These are phyloP conservation scores for Nipponia nippon DNA, from an alignment of 2,113 vertebrate species.

Conservation along the genomic window DNA sequence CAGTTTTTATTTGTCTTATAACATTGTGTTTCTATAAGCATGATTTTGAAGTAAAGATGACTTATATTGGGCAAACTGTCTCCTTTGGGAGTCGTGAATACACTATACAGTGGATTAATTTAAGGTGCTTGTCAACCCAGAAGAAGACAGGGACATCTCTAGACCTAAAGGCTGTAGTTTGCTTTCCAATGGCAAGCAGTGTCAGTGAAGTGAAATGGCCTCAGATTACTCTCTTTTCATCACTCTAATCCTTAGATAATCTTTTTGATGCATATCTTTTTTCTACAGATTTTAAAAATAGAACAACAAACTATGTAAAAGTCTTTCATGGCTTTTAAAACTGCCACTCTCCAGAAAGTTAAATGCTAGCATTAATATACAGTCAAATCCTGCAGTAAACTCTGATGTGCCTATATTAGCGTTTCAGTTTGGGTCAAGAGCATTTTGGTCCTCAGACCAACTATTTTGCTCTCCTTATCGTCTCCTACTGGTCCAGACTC, in stretches of 20 bases:
- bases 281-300: background rate
- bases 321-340: background rate
- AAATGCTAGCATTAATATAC: background rate
- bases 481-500: background rate
- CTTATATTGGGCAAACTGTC: background rate
- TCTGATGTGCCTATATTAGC: background rate
- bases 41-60: background rate
- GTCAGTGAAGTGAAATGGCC: background rate
- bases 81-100: background rate
- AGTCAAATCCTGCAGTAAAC: background rate
- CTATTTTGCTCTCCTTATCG: background rate
- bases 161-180: background rate
- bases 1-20: background rate
- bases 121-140: background rate
- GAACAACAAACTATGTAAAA: background rate
- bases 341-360: background rate
- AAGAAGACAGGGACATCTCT: background rate
- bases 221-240: background rate
- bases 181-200: rapidly evolving
- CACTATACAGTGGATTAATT: background rate
- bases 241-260: background rate
- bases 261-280: background rate
- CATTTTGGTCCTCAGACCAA: background rate
- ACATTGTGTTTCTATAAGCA: background rate
- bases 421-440: background rate